A percentile compares a stretch with the other conserved stretches of the same genome.
These are phyloP conservation scores for Melospiza melodia DNA, from an alignment of 2,113 vertebrate genomes.

Conservation along the genomic window DNA sequence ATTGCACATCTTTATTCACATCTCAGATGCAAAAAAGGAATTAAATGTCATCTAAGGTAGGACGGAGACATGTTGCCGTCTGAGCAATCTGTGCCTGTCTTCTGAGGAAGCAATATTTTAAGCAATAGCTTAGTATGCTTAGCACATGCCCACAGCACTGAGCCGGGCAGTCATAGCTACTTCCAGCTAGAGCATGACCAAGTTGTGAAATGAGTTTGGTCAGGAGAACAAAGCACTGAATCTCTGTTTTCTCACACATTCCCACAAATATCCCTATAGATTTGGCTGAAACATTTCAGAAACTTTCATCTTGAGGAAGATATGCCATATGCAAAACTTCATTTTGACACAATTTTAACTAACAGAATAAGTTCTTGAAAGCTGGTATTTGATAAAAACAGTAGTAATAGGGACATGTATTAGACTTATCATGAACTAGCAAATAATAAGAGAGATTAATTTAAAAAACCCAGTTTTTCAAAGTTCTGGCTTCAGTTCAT, in stretches of 20 bases:
- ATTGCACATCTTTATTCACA: background rate
- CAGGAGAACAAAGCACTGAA: background rate
- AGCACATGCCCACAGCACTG: background rate
- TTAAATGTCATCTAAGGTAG: background rate
- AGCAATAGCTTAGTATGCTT: background rate
- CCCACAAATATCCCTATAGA: background rate
- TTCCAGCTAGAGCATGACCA: background rate
- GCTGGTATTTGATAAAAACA: background rate
- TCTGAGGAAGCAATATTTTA: background rate
- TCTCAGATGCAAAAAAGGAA: background rate
- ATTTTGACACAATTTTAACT: background rate
- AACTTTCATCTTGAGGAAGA: background rate
- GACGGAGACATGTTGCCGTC: background rate
- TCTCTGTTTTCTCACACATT: background rate
- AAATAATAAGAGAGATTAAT: background rate
- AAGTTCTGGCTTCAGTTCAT: background rate
- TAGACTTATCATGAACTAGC: background rate
- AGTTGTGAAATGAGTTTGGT: background rate
- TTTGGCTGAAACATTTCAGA: background rate
- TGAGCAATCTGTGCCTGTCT: background rate
- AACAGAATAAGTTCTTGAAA: background rate
- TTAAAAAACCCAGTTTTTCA: background rate
- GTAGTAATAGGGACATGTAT: background rate
- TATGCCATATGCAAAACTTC: background rate
- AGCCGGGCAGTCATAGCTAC: background rate